phyloP scores from a whole-genome alignment of 2,888 invertebrate species.

The Azorinus chamasolen region DNA sequence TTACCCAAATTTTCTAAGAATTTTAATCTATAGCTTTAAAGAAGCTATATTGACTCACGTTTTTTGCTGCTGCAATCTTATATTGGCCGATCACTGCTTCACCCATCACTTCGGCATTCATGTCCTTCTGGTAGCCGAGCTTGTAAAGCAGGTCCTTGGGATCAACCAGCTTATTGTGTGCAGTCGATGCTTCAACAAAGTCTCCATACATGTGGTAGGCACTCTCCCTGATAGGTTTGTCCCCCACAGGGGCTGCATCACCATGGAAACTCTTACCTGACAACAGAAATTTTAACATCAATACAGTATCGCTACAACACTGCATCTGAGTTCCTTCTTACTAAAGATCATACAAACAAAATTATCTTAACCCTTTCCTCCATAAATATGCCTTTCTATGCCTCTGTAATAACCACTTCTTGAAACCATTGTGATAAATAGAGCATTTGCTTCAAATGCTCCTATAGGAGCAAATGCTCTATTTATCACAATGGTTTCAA shows the following conservation, averaged over 20 bases:
- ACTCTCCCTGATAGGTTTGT: constrained; percentile 9
- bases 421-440: too few relatives aligned
- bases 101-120: constrained; percentile 35
- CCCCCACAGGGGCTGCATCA: background rate
- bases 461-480: too few relatives aligned
- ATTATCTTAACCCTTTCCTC: too few relatives aligned
- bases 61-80: constrained; percentile 54
- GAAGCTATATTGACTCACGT: constrained; percentile 36
- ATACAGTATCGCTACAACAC: too few relatives aligned
- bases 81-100: constrained; percentile 61
- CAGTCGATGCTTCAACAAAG: constrained; percentile 54
- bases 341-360: too few relatives aligned
- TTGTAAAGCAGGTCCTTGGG: constrained; percentile 69
- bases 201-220: constrained; percentile 31
- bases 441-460: too few relatives aligned
- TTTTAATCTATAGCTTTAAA: too few relatives aligned
- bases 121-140: constrained; percentile 60
- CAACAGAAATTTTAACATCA: too few relatives aligned
- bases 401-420: too few relatives aligned
- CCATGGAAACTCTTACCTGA: background rate
- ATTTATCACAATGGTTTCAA: too few relatives aligned
- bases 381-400: too few relatives aligned
- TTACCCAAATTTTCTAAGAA: background rate
- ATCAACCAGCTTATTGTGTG: constrained; percentile 38
- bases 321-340: too few relatives aligned